Base-by-base conservation (phyloP, 2,797 vertebrate species). In the Enteromius fasciolatus region DNA sequence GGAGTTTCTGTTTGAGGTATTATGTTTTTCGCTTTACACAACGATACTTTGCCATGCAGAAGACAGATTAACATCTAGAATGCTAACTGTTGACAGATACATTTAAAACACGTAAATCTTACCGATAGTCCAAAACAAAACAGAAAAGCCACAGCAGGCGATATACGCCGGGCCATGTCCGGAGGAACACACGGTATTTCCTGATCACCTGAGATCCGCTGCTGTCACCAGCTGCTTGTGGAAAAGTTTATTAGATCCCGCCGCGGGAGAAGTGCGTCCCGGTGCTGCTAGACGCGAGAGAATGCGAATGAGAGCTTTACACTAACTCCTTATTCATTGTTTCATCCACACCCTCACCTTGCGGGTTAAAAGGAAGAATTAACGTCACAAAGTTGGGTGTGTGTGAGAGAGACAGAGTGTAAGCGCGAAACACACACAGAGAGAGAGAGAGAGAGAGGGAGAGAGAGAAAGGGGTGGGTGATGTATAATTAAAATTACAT, bases 91-190 rank as follows among this genome's bases (percentile, higher is more conserved):
- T 9, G 50, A 39, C 3, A 20, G 5, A n/a, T 10, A 46, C 10
- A 1, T n/a, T 25, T 52, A 4, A 52, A 57, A 41, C 3, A n/a
- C 41, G 39, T 17, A 39, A 85, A 44, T 81, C 92, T 92, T 81
- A 94, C 93, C 88, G 14, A 59, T 23, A 88, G 28, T 61, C 46
- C 28, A 5, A 87, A 28, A 63, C 70, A 78, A n/a, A 91, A 61
- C 2, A 91, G 57, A 20, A 85, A 70, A 15, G 74, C 57, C 12
- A 82, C 79, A 41, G 54, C 9, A 0, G 89, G 80, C 18, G 39
- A 79, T 52, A 64, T 61, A 83, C 83, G 48, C 80, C 78, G 73
- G 86, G 52, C 77, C 93, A 93, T 93, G 68, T 63, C 81, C 44
- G 70, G 5, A 84, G 33, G 23, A 67, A 33, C 12, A 46, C 8